Evolutionary conservation across 2,888 invertebrate species (phyloP), one percentile per base, ranked within the genome.

Genomic region (Leucoma salicis): DNA sequence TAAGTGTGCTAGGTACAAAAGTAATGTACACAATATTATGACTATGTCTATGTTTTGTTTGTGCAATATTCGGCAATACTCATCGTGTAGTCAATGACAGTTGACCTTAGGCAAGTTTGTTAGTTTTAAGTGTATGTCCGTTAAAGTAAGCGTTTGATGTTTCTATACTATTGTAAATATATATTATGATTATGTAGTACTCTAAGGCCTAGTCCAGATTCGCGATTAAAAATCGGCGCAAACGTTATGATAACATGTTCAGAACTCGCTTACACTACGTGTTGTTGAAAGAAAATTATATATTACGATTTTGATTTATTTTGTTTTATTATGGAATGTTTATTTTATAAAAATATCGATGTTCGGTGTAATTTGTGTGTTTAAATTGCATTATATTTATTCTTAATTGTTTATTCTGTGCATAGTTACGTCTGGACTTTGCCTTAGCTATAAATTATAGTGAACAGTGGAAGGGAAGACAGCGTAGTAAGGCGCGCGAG

Each of bases 51-150:
- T 42, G 18, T 46, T 46, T 53, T 69, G 54, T 74, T 71, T 78
- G 87, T 88, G 87, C 87, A 88, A 87, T 88, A 87, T 84, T 82
- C 74, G 80, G 81, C 80, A 87, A 87, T 88, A 87, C 87, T 88
- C 87, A 83, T 78, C 64, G 71, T 68, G 66, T 83, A 84, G 82
- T 82, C 78, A 76, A 63, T 66, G 64, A 46, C 73, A 60, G 61
- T 57, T 62, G 70, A 63, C 71, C 66, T 66, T 71, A 66, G 66
- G 51, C 63, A 65, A 68, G 59, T 64, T 67, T 74, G 63, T 70
- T 84, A 82, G 78, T 50, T 64, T 57, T 82, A 80, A 81, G 76
- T 71, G 66, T 62, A 69, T 74, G 66, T 70, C 74, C 63, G 58
- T 68, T 74, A 72, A 58, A 50, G 57, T 52, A 49, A 67, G 59